Base-by-base conservation (phyloP, 2,113 vertebrate genomes). In the Notechis scutatus region DNA sequence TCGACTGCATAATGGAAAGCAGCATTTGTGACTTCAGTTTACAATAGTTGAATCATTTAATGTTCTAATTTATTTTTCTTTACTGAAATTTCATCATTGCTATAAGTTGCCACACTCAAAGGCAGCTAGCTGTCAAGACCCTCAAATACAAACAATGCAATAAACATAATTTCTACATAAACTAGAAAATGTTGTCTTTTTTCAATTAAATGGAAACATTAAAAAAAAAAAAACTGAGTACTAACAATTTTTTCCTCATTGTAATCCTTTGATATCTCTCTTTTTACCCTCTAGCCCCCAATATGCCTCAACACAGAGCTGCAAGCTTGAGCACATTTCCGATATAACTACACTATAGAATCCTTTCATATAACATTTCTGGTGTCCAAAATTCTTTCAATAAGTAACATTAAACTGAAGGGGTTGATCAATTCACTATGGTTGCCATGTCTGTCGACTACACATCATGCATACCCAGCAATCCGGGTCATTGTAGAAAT, bases 81-180 rank as follows among this genome's bases (percentile, higher is more conserved):
- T 5, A 42, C n/a, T 91, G 54, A 89, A 95, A 93, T 54, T 85
- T 9, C 56, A 88, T 87, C 95, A 50, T 91, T 94, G 34, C 47
- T 93, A 54, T 91, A 39, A 64, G 56, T 94, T 93, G 87, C 89
- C 93, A 89, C 92, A 90, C 91, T 90, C 94, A 92, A 91, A 93
- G 95, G 90, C 93, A 96, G 93, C 89, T 91, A 91, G 45, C 94
- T 94, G 90, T 97, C 94, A 94, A 94, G 92, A 95, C 95, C 94
- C 69, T 59, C 42, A 93, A 96, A 93, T 94, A 96, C 95, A 95
- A 96, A 95, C 96, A 95, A 96, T 93, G 96, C 96, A 97, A 97
- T 97, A 97, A 97, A 96, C 86, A 93, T 96, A 86, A 96, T 96
- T 95, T 96, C 92, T 97, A 45, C 87, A 92, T 96, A 95, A 96